Evolutionary conservation across 2,113 vertebrate species (phyloP).

Genomic region (Fregetta grallaria): DNA sequence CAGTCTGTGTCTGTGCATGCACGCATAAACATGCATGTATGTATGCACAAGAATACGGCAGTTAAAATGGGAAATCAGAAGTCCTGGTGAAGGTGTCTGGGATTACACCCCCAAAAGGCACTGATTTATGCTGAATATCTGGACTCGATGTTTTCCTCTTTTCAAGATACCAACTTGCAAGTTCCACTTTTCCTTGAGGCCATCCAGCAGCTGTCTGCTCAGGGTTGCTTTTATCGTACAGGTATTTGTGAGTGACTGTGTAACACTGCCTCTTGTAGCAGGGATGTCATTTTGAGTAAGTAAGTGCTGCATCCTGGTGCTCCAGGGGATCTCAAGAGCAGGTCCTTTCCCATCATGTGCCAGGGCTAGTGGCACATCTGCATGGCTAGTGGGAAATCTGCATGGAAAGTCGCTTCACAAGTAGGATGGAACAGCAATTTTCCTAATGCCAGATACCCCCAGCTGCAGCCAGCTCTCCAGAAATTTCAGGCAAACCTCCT

Average conservation of each 20-base stretch:
- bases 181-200: not conserved
- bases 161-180: not conserved
- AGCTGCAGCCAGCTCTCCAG: not conserved
- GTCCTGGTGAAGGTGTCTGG: not conserved
- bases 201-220: not conserved
- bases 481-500: not conserved
- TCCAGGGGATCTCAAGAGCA: not conserved
- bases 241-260: not conserved
- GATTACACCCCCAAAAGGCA: not conserved
- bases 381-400: not conserved
- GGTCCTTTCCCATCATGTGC: not conserved
- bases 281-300: not conserved
- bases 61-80: not conserved
- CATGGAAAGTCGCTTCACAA: not conserved
- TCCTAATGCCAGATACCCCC: not conserved
- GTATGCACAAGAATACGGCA: no score
- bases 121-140: not conserved
- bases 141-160: not conserved
- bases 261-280: not conserved
- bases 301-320: not conserved
- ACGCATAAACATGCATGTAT: accelerated
- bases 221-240: not conserved
- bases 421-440: not conserved
- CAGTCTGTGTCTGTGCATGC: not conserved
- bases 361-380: not conserved